Percentiles rank a stretch among this genome's conserved stretches.
phyloP scores from a whole-genome alignment of 2,797 vertebrate species.

The Myiotriccus ornatus region DNA sequence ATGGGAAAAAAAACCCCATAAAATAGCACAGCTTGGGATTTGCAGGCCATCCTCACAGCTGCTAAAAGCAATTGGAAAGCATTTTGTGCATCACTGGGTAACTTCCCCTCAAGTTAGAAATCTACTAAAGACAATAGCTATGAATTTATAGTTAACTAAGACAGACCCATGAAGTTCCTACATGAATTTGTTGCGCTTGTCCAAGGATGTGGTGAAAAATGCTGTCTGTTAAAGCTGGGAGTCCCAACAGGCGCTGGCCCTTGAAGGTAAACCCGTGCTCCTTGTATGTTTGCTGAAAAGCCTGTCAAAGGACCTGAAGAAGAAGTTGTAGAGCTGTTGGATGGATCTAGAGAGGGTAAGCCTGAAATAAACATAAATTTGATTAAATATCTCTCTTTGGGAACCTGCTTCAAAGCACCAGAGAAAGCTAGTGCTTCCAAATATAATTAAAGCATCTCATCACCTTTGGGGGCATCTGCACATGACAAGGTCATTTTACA shows the following conservation, averaged over 20 bases:
- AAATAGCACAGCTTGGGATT: not conserved
- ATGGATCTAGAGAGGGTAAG: constrained; percentile 85
- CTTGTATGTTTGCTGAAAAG: constrained; percentile 93
- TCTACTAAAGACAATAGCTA: constrained; percentile 56
- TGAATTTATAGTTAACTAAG: constrained; percentile 66
- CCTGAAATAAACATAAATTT: constrained; percentile 78
- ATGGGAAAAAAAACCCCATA: not conserved
- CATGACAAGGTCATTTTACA: constrained; percentile 15
- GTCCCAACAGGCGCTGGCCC: constrained; percentile 88
- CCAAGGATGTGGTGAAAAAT: constrained; percentile 99
- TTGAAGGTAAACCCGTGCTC: constrained; percentile 92
- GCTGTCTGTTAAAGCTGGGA: constrained; percentile 97
- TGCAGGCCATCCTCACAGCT: not conserved
- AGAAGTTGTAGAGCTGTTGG: constrained; percentile 80
- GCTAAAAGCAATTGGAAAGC: constrained; percentile 40
- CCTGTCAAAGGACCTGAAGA: constrained; percentile 87
- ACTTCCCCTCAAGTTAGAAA: constrained; percentile 41
- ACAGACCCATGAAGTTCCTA: constrained; percentile 78
- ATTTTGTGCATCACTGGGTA: constrained; percentile 40
- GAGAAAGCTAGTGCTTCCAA: constrained; percentile 43
- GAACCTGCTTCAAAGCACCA: constrained; percentile 59
- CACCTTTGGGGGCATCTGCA: constrained; percentile 37
- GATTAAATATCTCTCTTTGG: constrained; percentile 66
- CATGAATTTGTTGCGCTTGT: constrained; percentile 94
- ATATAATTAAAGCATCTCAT: constrained; percentile 52